phyloP scores from a whole-genome alignment of 2,888 invertebrate genomes.

The Argyra leucocephala region DNA sequence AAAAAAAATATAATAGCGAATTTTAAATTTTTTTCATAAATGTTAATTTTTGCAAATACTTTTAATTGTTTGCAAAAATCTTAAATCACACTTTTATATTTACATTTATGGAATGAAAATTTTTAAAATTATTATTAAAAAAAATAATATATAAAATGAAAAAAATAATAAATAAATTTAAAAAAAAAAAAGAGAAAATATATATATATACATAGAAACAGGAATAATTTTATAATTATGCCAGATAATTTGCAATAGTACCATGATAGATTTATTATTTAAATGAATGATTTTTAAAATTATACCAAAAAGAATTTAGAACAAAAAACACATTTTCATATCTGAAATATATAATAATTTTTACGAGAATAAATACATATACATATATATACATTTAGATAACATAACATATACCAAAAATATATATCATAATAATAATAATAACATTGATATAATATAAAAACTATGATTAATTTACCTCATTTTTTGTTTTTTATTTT shows the following conservation, averaged over 20 bases:
- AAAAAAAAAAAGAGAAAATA: background rate
- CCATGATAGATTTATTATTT: background rate
- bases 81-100: conserved; percentile 20
- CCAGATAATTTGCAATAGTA: conserved; percentile 37
- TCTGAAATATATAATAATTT: background rate
- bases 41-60: conserved; percentile 33
- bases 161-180: conserved; percentile 9
- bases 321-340: background rate
- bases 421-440: no score
- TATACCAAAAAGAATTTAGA: background rate
- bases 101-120: conserved; percentile 19
- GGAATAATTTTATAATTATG: conserved; percentile 17
- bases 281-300: background rate
- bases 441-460: no score
- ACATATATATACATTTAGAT: no score
- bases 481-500: background rate
- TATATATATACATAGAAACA: conserved; percentile 2
- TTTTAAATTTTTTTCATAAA: conserved; percentile 26
- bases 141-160: conserved; percentile 16
- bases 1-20: conserved; percentile 29
- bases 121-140: conserved; percentile 24
- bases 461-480: no score
- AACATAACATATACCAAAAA: no score
- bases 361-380: background rate
- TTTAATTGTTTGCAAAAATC: conserved; percentile 29